These are phyloP conservation scores for Caenorhabditis imperialis DNA, from an alignment of 2,888 invertebrate genomes.

Conservation along the genomic window DNA sequence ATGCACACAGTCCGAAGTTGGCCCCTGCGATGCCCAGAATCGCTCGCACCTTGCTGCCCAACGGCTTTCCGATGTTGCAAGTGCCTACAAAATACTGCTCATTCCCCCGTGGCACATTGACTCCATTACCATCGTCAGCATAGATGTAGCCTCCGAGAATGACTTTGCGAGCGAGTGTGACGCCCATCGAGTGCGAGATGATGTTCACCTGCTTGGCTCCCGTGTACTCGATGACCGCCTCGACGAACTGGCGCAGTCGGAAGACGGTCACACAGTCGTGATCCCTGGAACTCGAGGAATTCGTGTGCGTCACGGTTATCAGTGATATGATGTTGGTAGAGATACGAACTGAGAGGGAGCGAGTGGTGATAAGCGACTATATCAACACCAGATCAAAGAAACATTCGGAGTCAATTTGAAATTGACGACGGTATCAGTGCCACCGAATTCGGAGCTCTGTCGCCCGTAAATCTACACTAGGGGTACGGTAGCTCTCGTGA, in stretches of 20 bases:
- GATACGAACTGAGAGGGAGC: constrained; percentile 24
- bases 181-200: constrained; percentile 71
- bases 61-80: constrained; percentile 62
- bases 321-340: too few relatives aligned
- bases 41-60: constrained; percentile 55
- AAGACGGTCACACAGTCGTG: constrained; percentile 63
- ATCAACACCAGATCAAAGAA: constrained; percentile 27
- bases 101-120: not conserved
- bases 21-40: constrained; percentile 69
- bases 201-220: constrained; percentile 59
- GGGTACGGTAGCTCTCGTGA: too few relatives aligned
- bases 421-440: too few relatives aligned
- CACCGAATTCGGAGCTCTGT: too few relatives aligned
- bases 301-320: constrained; percentile 18
- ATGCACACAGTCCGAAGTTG: constrained; percentile 68
- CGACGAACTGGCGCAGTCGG: constrained; percentile 61
- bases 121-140: constrained; percentile 45
- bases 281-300: constrained; percentile 31
- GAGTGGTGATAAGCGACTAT: not conserved
- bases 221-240: constrained; percentile 69
- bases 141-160: constrained; percentile 65
- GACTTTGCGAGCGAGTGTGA: constrained; percentile 65
- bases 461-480: too few relatives aligned
- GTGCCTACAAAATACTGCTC: constrained; percentile 6
- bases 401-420: too few relatives aligned